Evolutionary conservation across 2,797 vertebrate species (phyloP).

Genomic region (Tangara arthus): DNA sequence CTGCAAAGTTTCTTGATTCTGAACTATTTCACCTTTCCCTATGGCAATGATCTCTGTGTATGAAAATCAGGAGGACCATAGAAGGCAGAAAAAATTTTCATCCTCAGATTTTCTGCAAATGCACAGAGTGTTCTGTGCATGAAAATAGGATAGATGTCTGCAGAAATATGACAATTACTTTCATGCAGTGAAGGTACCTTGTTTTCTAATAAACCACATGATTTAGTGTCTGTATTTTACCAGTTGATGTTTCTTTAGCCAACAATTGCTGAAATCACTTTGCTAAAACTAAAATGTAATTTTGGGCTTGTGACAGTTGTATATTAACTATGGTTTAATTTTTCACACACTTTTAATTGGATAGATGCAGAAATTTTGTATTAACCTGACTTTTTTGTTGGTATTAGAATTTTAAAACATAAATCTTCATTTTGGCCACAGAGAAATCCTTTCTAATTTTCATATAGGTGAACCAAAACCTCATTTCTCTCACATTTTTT

Average conservation of each 20-base stretch:
- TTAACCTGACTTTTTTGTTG: neutral
- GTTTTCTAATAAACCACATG: neutral
- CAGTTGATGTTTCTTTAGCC: neutral
- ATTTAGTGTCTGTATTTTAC: neutral
- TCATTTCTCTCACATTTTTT: neutral
- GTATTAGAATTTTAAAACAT: neutral
- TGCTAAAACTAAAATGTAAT: neutral
- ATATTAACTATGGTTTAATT: neutral
- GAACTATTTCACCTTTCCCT: neutral
- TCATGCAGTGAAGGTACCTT: neutral
- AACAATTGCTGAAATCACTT: neutral
- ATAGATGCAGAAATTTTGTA: neutral
- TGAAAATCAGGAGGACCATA: neutral
- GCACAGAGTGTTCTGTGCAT: neutral
- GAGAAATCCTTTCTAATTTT: neutral
- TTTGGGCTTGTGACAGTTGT: neutral
- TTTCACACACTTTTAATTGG: neutral
- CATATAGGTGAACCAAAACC: neutral
- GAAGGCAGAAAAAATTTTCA: neutral
- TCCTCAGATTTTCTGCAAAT: neutral
- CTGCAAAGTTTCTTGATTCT: neutral
- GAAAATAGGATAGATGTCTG: neutral
- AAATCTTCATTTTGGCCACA: neutral
- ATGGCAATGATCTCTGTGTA: neutral
- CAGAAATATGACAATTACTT: neutral